These are phyloP conservation scores for Cataglyphis livida DNA, from an alignment of 2,888 invertebrate species.

Conservation along the genomic window DNA sequence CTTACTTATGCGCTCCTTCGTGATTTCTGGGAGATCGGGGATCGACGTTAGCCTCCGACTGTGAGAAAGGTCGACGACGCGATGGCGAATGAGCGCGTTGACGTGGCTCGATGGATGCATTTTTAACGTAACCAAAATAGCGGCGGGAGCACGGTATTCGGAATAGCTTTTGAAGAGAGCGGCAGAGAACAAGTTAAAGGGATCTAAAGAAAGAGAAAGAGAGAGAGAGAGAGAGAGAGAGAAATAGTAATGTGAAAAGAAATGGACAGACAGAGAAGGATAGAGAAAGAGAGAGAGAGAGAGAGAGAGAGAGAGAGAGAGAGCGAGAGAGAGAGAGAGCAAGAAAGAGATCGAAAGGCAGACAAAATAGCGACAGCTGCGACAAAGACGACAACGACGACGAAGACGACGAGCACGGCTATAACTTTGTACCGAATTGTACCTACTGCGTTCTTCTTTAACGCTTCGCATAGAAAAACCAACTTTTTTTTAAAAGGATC, in stretches of 20 bases:
- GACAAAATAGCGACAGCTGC: conserved; percentile 83
- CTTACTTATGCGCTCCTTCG: conserved; percentile 23
- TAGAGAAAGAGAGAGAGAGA: conserved; percentile 49
- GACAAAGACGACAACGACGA: conserved; percentile 71
- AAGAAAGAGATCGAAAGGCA: conserved; percentile 57
- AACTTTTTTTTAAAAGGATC: neutral
- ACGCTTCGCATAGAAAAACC: conserved; percentile 14
- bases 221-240: conserved; percentile 13
- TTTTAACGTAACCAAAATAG: conserved; percentile 85
- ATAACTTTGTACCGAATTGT: conserved; percentile 63
- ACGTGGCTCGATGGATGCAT: conserved; percentile 83
- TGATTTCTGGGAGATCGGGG: conserved; percentile 35
- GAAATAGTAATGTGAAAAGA: conserved; percentile 56
- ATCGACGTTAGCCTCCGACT: conserved; percentile 47
- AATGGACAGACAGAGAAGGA: conserved; percentile 52
- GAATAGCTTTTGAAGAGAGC: conserved; percentile 71
- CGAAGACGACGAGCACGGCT: conserved; percentile 40
- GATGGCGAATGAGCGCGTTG: conserved; percentile 77
- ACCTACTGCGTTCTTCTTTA: conserved; percentile 58
- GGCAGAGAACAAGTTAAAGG: conserved; percentile 57
- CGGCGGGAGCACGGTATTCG: conserved; percentile 72
- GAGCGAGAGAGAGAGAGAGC: conserved; percentile 48
- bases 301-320: conserved; percentile 46
- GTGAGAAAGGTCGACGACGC: conserved; percentile 71
- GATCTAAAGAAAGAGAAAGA: conserved; percentile 44